These are phyloP conservation scores for Glossosoma conforme DNA, from an alignment of 1,140 invertebrate species.

Conservation along the genomic window DNA sequence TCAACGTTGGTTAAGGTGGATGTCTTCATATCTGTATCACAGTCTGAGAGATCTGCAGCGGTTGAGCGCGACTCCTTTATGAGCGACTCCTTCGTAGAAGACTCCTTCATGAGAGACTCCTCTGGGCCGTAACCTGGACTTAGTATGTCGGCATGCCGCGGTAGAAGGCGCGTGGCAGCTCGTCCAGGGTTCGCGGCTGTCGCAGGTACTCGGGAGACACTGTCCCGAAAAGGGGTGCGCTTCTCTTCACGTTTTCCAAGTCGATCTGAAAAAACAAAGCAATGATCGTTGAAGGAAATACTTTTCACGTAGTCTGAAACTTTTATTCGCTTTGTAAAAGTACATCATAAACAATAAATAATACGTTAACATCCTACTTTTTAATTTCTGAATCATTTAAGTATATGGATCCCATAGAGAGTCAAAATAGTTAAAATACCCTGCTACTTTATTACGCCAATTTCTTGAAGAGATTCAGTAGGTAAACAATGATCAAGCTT, in stretches of 20 bases:
- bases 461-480: too few relatives aligned
- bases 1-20: too few relatives aligned
- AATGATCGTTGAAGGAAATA: too few relatives aligned
- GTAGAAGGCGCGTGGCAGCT: constrained; percentile 16
- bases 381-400: too few relatives aligned
- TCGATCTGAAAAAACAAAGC: constrained; percentile 20
- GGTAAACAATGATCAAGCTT: too few relatives aligned
- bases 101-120: neutral
- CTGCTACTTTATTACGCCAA: too few relatives aligned
- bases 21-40: constrained; percentile 26
- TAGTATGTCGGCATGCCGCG: constrained; percentile 11
- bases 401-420: too few relatives aligned
- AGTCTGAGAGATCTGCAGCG: constrained; percentile 26
- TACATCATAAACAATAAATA: too few relatives aligned
- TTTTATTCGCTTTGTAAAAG: too few relatives aligned
- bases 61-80: neutral
- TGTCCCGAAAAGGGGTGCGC: constrained; percentile 26
- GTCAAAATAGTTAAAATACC: too few relatives aligned
- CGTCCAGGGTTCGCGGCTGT: constrained; percentile 25
- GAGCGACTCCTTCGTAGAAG: neutral
- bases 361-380: too few relatives aligned
- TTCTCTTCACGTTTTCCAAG: constrained; percentile 20
- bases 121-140: neutral
- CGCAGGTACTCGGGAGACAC: constrained; percentile 27
- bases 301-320: too few relatives aligned